A percentile compares a stretch with the other conserved stretches of the same genome.
These are phyloP conservation scores for Drosophila mayri DNA, from an alignment of 1,140 invertebrate species.

Conservation along the genomic window DNA sequence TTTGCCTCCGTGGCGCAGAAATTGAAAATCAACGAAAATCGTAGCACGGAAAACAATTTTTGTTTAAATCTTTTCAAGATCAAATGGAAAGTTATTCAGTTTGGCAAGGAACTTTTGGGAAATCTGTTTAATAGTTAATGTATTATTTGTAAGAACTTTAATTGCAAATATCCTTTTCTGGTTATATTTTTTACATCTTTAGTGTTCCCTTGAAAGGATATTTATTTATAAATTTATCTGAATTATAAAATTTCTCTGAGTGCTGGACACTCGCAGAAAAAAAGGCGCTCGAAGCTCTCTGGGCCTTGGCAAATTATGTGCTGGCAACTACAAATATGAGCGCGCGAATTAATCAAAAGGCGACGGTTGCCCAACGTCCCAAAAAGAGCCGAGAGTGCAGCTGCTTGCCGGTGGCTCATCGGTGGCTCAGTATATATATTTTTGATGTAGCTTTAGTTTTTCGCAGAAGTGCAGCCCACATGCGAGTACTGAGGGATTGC, in stretches of 20 bases:
- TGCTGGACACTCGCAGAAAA: conserved; percentile 39
- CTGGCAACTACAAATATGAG: conserved; percentile 83
- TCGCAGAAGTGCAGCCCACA: conserved; percentile 34
- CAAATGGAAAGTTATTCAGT: background rate
- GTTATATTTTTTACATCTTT: background rate
- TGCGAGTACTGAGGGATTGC: conserved; percentile 39
- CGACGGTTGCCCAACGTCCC: conserved; percentile 58
- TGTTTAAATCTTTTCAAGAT: background rate
- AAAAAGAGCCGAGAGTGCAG: conserved; percentile 38
- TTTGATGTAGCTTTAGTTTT: conserved; percentile 7
- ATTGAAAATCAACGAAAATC: conserved; percentile 60
- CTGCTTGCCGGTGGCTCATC: conserved; percentile 55
- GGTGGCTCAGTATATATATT: conserved; percentile 18
- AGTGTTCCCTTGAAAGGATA: background rate
- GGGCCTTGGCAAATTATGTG: conserved; percentile 78
- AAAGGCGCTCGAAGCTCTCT: conserved; percentile 62
- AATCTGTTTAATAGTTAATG: background rate
- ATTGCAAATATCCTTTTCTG: background rate
- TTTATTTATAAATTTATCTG: background rate
- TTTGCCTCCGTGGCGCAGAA: conserved; percentile 54
- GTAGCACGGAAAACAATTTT: conserved; percentile 13
- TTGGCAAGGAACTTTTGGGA: background rate
- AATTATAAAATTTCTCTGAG: background rate
- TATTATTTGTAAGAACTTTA: background rate
- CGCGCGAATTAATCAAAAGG: conserved; percentile 80